Conservation (phyloP, 2,113 vertebrate genomes). For the Trichechus manatus region DNA sequence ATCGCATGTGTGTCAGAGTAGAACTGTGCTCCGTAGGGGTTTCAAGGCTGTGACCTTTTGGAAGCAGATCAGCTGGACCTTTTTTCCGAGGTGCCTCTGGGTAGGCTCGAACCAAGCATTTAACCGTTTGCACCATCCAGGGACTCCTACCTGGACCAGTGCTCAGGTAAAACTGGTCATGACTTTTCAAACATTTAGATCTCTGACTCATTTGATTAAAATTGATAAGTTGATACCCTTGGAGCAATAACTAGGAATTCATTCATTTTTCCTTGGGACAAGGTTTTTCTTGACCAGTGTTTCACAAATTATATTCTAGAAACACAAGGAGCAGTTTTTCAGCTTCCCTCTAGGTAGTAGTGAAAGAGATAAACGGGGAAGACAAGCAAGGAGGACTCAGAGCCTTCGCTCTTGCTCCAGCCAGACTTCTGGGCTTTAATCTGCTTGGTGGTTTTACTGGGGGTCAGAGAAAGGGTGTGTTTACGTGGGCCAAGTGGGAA, state of each 20-base stretch:
- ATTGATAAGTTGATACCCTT: not conserved
- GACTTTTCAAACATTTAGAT: not conserved
- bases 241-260: not conserved
- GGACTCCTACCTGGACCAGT: not conserved
- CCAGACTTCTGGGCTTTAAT: not conserved
- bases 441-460: fast-evolving
- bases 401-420: not conserved
- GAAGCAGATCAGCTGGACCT: too few relatives aligned
- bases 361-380: not conserved
- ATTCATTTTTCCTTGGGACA: not conserved
- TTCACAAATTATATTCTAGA: not conserved
- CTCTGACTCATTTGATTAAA: not conserved
- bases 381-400: too few relatives aligned
- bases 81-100: too few relatives aligned
- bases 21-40: too few relatives aligned
- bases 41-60: too few relatives aligned
- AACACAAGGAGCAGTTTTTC: not conserved
- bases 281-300: not conserved
- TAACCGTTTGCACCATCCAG: too few relatives aligned
- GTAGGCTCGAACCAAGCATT: too few relatives aligned
- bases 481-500: not conserved
- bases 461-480: not conserved
- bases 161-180: not conserved
- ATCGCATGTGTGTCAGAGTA: too few relatives aligned
- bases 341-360: not conserved